Base-by-base conservation (phyloP, 2,113 vertebrate genomes). In the Gavia stellata region DNA sequence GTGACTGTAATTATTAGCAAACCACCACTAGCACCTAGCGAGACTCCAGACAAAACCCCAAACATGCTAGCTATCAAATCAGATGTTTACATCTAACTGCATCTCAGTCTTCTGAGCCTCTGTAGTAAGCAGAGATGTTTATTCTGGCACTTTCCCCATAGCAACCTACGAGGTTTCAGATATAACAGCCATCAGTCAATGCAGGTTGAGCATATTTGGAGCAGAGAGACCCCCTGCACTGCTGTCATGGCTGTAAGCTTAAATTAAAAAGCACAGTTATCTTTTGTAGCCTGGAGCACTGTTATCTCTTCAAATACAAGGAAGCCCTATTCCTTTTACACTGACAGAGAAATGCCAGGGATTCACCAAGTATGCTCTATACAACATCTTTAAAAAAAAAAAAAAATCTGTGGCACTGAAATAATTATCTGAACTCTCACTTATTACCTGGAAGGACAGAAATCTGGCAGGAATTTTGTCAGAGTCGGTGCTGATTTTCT, bases 211-310 rank as follows among this genome's bases (percentile, higher is more conserved):
- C 72, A 42, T 49, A 70, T 77, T 86, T 61, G 49, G 82, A 95
- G 88, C 82, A 90, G 82, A 88, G 75, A 78, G 81, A 83, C 80
- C 85, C 67, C 88, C 86, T 88, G 88, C 55, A 58, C 47, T 77
- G 86, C 82, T 90, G 68, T 92, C 95, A 93, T 3, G 18, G 61
- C 82, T 94, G 82, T 81, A 88, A 66, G 85, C 80, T 90, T 86
- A 45, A 71, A 96, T 94, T 78, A 74, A 94, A 94, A 88, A 62
- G 33, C 88, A 63, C 31, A 40, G 79, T 86, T 93, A 63, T 78
- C 71, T 95, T 92, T 44, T 59, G 79, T 88, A 90, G 94, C 94
- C 92, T 67, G 56, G 47, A 94, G 90, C 82, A 50, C 47, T 26
- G 45, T 59, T 90, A 31, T 66, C 79, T 71, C 68, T 73, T 74